phyloP scores from a whole-genome alignment of 1,140 invertebrate genomes.

The Solenopsis invicta region DNA sequence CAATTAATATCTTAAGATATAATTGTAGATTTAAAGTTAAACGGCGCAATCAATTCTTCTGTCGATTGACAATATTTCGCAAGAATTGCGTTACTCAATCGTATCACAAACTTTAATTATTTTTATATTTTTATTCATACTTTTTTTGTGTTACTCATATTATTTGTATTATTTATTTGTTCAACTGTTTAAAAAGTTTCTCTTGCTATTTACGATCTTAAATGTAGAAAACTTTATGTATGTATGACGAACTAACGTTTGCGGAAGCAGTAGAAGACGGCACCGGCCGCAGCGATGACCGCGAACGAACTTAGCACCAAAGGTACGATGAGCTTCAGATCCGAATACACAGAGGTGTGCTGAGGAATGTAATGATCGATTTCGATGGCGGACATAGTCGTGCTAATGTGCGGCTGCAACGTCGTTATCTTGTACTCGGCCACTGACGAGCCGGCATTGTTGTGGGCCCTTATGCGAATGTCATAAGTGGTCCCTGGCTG shows the following conservation, averaged over 20 bases:
- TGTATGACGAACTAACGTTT: slow-evolving; percentile 82
- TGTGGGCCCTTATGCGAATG: slow-evolving; percentile 95
- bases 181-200: neutral
- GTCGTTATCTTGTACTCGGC: slow-evolving; percentile 96
- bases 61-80: neutral
- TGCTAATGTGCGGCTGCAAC: slow-evolving; percentile 91
- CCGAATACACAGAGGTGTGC: slow-evolving; percentile 84
- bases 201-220: neutral
- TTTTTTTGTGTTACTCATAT: neutral
- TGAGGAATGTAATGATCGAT: slow-evolving; percentile 85
- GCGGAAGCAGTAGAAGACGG: slow-evolving; percentile 86
- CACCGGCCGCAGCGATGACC: slow-evolving; percentile 84
- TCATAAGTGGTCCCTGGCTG: slow-evolving; percentile 95
- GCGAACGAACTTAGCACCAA: slow-evolving; percentile 84
- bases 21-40: neutral
- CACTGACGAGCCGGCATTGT: slow-evolving; percentile 96
- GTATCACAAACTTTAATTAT: neutral
- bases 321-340: slow-evolving; percentile 85
- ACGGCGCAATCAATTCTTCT: neutral
- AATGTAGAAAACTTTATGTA: neutral
- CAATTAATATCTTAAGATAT: slow-evolving; percentile 52
- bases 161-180: neutral
- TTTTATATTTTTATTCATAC: neutral
- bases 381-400: slow-evolving; percentile 83
- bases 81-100: neutral